Conservation (phyloP, 2,888 invertebrate species). For the Macaria liturata region DNA sequence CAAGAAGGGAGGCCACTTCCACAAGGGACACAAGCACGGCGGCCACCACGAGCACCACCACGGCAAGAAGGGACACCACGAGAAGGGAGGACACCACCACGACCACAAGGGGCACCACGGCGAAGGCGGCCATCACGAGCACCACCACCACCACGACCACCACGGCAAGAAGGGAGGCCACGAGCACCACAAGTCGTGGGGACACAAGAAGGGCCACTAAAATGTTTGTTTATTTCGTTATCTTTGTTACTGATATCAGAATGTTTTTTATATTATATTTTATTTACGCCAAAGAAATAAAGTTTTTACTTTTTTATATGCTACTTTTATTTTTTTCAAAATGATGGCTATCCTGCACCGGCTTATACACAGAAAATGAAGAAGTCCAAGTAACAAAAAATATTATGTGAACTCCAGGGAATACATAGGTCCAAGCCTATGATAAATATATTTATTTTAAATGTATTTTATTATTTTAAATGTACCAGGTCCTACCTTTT, state of each 20-base stretch:
- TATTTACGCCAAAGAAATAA: constrained; percentile 26
- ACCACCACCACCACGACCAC: constrained; percentile 86
- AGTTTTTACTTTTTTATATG: constrained; percentile 16
- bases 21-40: constrained; percentile 89
- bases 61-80: constrained; percentile 89
- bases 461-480: no score
- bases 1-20: constrained; percentile 90
- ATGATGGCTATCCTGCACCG: no score
- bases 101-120: constrained; percentile 90
- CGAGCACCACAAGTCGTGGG: constrained; percentile 90
- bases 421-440: no score
- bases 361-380: no score
- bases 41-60: constrained; percentile 89
- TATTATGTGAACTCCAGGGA: no score
- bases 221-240: constrained; percentile 24
- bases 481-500: no score
- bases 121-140: constrained; percentile 89
- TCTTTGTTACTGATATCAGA: constrained; percentile 10
- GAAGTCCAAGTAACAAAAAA: no score
- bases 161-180: constrained; percentile 90
- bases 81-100: constrained; percentile 89
- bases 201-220: constrained; percentile 79
- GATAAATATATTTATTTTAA: no score
- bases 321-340: not conserved
- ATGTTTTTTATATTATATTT: constrained; percentile 16